Percentiles rank a stretch among this genome's conserved stretches.
Conservation (phyloP, 2,113 vertebrate species). For the Microtus oregoni region DNA sequence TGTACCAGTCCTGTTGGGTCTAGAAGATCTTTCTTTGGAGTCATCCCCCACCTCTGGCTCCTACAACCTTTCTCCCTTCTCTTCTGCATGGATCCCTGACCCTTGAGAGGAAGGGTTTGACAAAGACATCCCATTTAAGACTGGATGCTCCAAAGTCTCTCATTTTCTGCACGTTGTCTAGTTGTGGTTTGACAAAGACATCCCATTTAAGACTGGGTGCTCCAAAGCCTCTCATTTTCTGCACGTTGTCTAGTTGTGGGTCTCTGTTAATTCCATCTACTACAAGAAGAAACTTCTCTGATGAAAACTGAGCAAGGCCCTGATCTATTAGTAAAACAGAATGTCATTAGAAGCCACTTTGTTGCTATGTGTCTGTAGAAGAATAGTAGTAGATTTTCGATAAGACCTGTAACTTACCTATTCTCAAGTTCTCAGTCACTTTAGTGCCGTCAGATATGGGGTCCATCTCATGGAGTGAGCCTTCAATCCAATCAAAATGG, state of each 20-base stretch:
- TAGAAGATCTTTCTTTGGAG: not conserved
- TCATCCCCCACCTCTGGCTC: not conserved
- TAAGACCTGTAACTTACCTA: not conserved
- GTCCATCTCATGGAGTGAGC: not conserved
- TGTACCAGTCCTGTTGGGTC: not conserved
- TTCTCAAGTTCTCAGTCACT: not conserved
- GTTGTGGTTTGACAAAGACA: not conserved
- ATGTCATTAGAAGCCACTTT: not conserved
- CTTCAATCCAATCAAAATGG: not conserved
- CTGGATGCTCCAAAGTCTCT: not conserved
- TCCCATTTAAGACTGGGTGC: not conserved
- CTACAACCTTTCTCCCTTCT: not conserved
- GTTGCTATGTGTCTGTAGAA: not conserved
- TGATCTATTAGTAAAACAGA: not conserved
- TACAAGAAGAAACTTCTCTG: not conserved
- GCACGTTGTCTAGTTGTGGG: not conserved
- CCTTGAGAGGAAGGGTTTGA: not conserved
- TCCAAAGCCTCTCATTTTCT: too few relatives aligned
- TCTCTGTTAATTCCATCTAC: not conserved
- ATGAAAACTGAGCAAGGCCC: not conserved
- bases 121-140: not conserved
- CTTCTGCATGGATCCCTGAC: not conserved
- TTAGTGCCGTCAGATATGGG: not conserved
- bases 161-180: not conserved
- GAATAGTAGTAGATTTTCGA: not conserved